Evolutionary conservation across 2,113 vertebrate genomes (phyloP), one percentile per base, ranked within the genome.

Genomic region (Perca flavescens): DNA sequence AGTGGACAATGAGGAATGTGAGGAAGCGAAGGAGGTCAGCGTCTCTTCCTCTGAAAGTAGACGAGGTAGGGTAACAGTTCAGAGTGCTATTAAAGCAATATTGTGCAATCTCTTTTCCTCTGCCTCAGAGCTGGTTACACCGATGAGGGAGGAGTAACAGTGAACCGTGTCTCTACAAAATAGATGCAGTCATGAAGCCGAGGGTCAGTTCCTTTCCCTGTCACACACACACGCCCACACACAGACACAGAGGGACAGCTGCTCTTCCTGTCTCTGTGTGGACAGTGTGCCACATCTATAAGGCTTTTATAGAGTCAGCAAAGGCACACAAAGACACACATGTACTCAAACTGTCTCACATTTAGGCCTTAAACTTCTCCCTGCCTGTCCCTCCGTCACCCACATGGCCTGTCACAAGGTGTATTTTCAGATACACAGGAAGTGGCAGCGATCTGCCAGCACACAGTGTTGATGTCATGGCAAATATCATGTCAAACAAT

Each of bases 151-250:
- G 90, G 82, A 49, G 73, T 43, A 86, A 78, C 89, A 88, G 88
- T 61, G 75, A 88, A 77, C 84, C 12, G 72, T 91, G 84, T 77
- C 80, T 65, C 85, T 22, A 78, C 86, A 95, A 93, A 95, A 95
- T 94, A 89, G 92, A 83, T 56, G 68, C 89, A 95, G 91, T 94
- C 91, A 94, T 92, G 84, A 89, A 87, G 90, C 82, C 68, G 78
- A 80, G 86, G 89, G 85, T 91, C 83, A 83, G 79, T 93, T 89
- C 80, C 88, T 88, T 82, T 83, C 86, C 60, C 74, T 68, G 52
- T 70, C 77, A 47, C 85, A 57, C 70, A 56, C 81, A 36, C 80
- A 14, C 83, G 50, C 84, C 52, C 80, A 74, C 60, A 25, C 73
- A 34, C 49, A 46, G 66, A 54, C 65, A 70, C 85, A 92, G 81